Base-by-base conservation (phyloP, 2,797 vertebrate species). In the Thalassophryne amazonica region DNA sequence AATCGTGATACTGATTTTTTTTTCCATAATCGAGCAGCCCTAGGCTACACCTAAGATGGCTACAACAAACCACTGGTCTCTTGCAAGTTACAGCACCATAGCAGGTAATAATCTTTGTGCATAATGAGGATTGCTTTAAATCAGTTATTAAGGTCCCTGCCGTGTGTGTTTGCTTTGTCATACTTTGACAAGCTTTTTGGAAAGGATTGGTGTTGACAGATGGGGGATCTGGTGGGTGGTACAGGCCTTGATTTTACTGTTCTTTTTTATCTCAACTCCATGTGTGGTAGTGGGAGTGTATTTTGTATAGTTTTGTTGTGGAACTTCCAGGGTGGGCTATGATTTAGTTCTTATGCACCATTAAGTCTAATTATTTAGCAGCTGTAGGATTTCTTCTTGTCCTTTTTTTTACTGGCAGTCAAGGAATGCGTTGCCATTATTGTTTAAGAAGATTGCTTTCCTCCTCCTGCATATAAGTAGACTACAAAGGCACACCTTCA, bases 131-230 rank as follows among this genome's bases (percentile, higher is more conserved):
- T n/a, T n/a, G n/a, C n/a, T n/a, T n/a, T n/a, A n/a, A n/a, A n/a
- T n/a, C n/a, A n/a, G n/a, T 59, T 36, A 25, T 37, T 30, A 68
- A 60, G 68, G 23, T 42, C 39, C 40, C 4, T n/a, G 17, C 1
- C 41, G 31, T 41, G 7, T n/a, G n/a, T n/a, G n/a, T n/a, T n/a
- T n/a, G n/a, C n/a, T 66, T 39, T 58, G 27, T 40, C 15, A 35
- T 12, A 33, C 20, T 22, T 43, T 41, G 18, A 57, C 48, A 23
- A 43, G 21, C 25, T 17, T 17, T 37, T 67, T 9, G 33, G 11
- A 46, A 36, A 57, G 16, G n/a, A 35, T 53, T 19, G 3, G 36
- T 6, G 2, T 50, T 56, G 30, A 15, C 48, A 28, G 30, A 50
- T 27, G 10, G 50, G 28, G 10, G 5, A 39, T 3, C 18, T 3